Percentiles rank a stretch among this genome's conserved stretches.
Evolutionary conservation across 1,140 invertebrate species (phyloP).

Genomic region (Caenorhabditis briggsae): DNA sequence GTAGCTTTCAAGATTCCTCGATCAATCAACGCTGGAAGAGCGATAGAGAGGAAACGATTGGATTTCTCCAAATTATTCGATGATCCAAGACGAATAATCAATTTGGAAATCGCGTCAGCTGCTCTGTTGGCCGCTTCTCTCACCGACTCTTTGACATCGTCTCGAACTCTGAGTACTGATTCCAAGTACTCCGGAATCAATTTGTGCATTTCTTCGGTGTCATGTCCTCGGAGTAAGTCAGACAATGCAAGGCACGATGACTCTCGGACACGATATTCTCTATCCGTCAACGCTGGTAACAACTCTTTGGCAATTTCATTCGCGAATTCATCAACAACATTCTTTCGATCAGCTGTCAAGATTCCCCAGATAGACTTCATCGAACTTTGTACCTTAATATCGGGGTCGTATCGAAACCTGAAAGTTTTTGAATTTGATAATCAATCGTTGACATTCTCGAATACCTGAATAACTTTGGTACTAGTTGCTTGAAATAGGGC

Average conservation of each 20-base stretch:
- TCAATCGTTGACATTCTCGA: background rate
- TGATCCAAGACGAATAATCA: conserved; percentile 75
- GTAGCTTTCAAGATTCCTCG: conserved; percentile 84
- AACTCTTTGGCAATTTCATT: conserved; percentile 88
- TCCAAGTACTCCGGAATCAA: conserved; percentile 85
- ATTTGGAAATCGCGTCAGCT: conserved; percentile 85
- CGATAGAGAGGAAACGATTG: conserved; percentile 84
- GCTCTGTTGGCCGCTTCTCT: conserved; percentile 86
- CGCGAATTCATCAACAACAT: conserved; percentile 88
- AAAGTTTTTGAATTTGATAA: background rate
- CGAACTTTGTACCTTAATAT: conserved; percentile 88
- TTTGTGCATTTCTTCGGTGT: conserved; percentile 79
- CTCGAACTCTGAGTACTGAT: conserved; percentile 89
- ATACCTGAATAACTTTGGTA: conserved; percentile 86
- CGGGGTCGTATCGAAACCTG: conserved; percentile 87
- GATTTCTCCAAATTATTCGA: conserved; percentile 80
- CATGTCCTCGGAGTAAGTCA: conserved; percentile 84
- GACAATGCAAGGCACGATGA: conserved; percentile 87
- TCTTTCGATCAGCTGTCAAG: conserved; percentile 87
- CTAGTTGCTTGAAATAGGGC: conserved; percentile 86
- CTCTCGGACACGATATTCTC: conserved; percentile 89
- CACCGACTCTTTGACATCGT: conserved; percentile 89
- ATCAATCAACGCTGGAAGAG: conserved; percentile 87
- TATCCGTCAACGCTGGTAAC: conserved; percentile 85
- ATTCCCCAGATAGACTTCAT: conserved; percentile 92